Base-by-base conservation (phyloP, 2,113 vertebrate species). In the Nycticebus coucang region DNA sequence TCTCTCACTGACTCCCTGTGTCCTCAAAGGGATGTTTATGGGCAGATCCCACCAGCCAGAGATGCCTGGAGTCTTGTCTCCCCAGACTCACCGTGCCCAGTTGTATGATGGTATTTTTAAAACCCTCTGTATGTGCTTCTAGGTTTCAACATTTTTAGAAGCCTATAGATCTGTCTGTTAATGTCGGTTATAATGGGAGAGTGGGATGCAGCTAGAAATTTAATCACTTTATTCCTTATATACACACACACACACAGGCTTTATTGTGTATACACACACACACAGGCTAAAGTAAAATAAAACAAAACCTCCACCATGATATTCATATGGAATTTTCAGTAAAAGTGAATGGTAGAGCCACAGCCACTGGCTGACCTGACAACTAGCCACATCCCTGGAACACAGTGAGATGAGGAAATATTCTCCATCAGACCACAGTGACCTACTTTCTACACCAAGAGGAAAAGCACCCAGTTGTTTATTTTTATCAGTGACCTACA, bases 401-500 rank as follows among this genome's bases (percentile, higher is more conserved):
- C 68, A 81, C 72, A 13, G 59, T 37, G 33, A 95, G 66, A 64
- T 57, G 17, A 91, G 19, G 93, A 91, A 24, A 66, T 78, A 71
- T 50, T 93, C 85, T 97, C 71, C 37, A 17, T 53, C 55, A 90
- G 82, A 64, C 45, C 77, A 95, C 17, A 78, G 60, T 89, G 96
- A 94, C 89, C 91, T 81, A 96, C 60, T 95, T 97, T 92, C 66
- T 72, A 37, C 37, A 81, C 37, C 75, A 95, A 84, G 60, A 94
- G 71, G 88, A 80, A 96, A 97, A 84, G 24, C 71, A 95, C 24
- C 53, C 84, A 92, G 24, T 77, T 85, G 30, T 77, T 96, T 92
- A 84, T 96, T 96, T 96, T 93, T 87, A 74, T 94, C 93, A 53
- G 55, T 91, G 95, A 90, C 90, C 94, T 95, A 97, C 83, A 87